These are phyloP conservation scores for Aldabrachelys gigantea DNA, from an alignment of 2,113 vertebrate genomes.

Conservation along the genomic window DNA sequence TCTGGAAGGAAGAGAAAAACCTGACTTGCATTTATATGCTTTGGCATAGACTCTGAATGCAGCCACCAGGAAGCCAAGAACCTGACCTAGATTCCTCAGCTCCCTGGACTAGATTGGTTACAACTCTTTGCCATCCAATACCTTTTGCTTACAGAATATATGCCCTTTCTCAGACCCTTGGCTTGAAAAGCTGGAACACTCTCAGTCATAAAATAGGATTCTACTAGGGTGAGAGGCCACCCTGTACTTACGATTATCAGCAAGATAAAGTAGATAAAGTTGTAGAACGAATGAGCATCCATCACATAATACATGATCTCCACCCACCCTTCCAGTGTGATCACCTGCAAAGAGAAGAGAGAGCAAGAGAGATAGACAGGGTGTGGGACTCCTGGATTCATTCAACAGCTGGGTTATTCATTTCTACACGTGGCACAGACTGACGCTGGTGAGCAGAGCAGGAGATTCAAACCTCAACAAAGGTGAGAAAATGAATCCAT, in stretches of 20 bases:
- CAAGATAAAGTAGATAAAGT: slow-evolving; percentile 99
- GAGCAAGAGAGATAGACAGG: not conserved
- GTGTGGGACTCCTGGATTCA: not conserved
- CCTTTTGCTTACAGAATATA: not conserved
- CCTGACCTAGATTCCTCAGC: not conserved
- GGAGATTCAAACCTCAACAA: not conserved
- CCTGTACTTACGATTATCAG: slow-evolving; percentile 94
- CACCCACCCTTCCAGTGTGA: slow-evolving; percentile 98
- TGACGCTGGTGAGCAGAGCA: not conserved
- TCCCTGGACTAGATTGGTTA: not conserved
- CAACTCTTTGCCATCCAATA: not conserved
- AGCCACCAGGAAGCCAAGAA: not conserved
- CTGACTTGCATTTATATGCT: not conserved
- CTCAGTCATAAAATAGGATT: not conserved
- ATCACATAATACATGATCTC: slow-evolving; percentile 99
- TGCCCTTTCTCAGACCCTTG: not conserved
- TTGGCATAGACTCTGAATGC: not conserved
- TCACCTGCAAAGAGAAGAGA: slow-evolving; percentile 83
- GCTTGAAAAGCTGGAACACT: not conserved
- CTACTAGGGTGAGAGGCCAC: not conserved
- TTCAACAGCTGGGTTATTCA: not conserved
- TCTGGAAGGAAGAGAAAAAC: not conserved
- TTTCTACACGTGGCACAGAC: not conserved
- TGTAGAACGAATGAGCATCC: slow-evolving; percentile 99
- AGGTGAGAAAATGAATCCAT: not conserved